Base-by-base conservation (phyloP, 2,797 vertebrate genomes). In the Cichlasoma orientale region DNA sequence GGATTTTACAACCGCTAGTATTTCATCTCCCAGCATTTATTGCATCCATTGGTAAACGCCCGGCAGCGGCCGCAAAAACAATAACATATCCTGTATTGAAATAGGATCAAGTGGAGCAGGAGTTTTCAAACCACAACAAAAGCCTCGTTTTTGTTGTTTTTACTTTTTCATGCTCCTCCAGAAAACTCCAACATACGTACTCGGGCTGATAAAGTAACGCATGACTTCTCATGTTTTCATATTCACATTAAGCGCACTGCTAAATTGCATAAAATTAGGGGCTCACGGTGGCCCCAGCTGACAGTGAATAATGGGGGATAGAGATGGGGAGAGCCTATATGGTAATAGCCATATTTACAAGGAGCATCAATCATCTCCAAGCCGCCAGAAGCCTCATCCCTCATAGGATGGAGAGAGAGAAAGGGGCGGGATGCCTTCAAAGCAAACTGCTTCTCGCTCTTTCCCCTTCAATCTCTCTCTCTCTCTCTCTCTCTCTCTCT, bases 301-400 rank as follows among this genome's bases (percentile, higher is more conserved):
- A 93, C 93, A 92, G 70, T 93, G 94, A 95, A 90, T 90, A 93
- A 95, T 95, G 91, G 76, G 76, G 79, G 23, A 83, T 77, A 57
- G 82, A 90, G 82, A 77, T 54, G 19, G 88, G 88, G 89, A 88
- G 85, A 91, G 86, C 90, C 88, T 86, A 80, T 82, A 91, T 89
- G 88, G 89, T 94, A 94, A 94, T 94, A 84, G 84, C 81, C 87
- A 89, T 90, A 91, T 94, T 94, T 90, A 94, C 92, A 88, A 83
- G 87, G 84, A 81, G 84, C 79, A 94, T 96, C 92, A 92, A 94
- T 96, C 94, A 95, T 90, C 79, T 88, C 81, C 83, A 77, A 88
- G 81, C 77, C 75, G 9, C 87, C 85, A 58, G 85, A 63, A 78
- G 70, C 82, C 82, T 86, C 85, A 88, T 92, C 59, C 77, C 88